A percentile compares a stretch with the other conserved stretches of the same genome.
phyloP scores from a whole-genome alignment of 1,140 invertebrate genomes.

The Eupristina koningsbergeri region DNA sequence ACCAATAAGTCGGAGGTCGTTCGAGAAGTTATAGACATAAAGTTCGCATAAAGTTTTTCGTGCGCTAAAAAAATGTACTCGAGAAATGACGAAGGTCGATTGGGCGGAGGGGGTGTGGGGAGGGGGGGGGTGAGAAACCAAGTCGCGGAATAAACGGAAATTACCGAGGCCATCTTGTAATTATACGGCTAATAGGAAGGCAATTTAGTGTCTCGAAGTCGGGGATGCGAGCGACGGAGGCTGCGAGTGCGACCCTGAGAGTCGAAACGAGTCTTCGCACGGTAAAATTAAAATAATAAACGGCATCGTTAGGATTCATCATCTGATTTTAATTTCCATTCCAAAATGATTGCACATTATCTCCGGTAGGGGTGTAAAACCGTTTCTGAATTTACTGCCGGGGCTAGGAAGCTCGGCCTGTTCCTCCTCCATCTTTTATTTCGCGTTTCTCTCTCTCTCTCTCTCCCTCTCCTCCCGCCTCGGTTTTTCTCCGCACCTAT shows the following conservation, averaged over 20 bases:
- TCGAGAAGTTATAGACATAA: not conserved
- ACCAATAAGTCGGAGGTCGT: not conserved
- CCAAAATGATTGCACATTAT: slow-evolving; percentile 74
- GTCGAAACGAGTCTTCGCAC: slow-evolving; percentile 63
- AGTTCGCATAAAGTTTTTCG: not conserved
- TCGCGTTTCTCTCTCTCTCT: not conserved
- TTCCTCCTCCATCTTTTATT: slow-evolving; percentile 51
- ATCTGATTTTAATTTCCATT: slow-evolving; percentile 75
- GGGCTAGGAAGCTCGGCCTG: slow-evolving; percentile 56
- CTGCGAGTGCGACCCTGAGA: slow-evolving; percentile 52
- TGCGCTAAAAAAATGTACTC: slow-evolving; percentile 60
- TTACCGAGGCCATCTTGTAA: slow-evolving; percentile 74
- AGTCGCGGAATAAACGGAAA: slow-evolving; percentile 73
- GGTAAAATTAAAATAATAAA: slow-evolving; percentile 75
- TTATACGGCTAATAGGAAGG: slow-evolving; percentile 75
- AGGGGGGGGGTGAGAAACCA: slow-evolving; percentile 56
- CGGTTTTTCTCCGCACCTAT: no score
- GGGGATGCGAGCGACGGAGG: slow-evolving; percentile 28
- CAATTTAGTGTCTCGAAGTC: slow-evolving; percentile 75
- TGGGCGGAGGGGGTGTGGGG: slow-evolving; percentile 20
- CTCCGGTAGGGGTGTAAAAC: slow-evolving; percentile 65
- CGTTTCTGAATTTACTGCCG: slow-evolving; percentile 69
- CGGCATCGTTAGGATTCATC: slow-evolving; percentile 75
- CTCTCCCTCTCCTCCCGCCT: no score
- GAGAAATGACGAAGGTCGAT: slow-evolving; percentile 44